phyloP scores from a whole-genome alignment of 2,797 vertebrate genomes.

The Macropodus opercularis region DNA sequence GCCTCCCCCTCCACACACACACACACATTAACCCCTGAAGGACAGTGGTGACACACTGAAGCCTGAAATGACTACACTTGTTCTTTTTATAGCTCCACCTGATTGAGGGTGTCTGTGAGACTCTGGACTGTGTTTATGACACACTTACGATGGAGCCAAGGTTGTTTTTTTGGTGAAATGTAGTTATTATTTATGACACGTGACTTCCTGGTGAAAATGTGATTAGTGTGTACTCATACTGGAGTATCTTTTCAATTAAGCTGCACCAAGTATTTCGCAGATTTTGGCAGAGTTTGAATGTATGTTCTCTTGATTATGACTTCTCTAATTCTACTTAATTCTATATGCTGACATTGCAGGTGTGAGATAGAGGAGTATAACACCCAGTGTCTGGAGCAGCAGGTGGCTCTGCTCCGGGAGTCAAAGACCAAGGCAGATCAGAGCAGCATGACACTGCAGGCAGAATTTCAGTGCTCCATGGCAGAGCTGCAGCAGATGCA shows the following conservation, averaged over 20 bases:
- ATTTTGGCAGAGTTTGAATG: not conserved
- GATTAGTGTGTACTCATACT: not conserved
- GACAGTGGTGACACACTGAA: slow-evolving; percentile 21
- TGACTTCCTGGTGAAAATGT: not conserved
- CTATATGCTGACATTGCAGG: slow-evolving; percentile 53
- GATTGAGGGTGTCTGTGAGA: slow-evolving; percentile 16
- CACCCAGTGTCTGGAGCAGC: slow-evolving; percentile 69
- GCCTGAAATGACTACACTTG: slow-evolving; percentile 28
- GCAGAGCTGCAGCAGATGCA: slow-evolving; percentile 66
- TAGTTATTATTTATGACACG: slow-evolving; percentile 1
- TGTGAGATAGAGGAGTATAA: slow-evolving; percentile 74
- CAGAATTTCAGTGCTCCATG: slow-evolving; percentile 57
- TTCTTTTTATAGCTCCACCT: slow-evolving; percentile 51
- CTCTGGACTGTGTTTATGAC: slow-evolving; percentile 20
- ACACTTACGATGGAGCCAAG: not conserved
- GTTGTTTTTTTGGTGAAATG: not conserved
- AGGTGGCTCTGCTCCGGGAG: slow-evolving; percentile 71
- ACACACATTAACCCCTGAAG: slow-evolving; percentile 62
- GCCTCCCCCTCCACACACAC: not conserved
- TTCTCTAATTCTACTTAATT: too few species aligned
- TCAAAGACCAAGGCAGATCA: slow-evolving; percentile 64
- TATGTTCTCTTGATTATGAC: not conserved
- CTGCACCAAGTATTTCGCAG: not conserved
- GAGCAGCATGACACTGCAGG: slow-evolving; percentile 59
- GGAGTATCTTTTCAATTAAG: not conserved